A percentile compares a stretch with the other conserved stretches of the same genome.
Conservation (phyloP, 2,888 invertebrate genomes). For the Orthosia gothica region DNA sequence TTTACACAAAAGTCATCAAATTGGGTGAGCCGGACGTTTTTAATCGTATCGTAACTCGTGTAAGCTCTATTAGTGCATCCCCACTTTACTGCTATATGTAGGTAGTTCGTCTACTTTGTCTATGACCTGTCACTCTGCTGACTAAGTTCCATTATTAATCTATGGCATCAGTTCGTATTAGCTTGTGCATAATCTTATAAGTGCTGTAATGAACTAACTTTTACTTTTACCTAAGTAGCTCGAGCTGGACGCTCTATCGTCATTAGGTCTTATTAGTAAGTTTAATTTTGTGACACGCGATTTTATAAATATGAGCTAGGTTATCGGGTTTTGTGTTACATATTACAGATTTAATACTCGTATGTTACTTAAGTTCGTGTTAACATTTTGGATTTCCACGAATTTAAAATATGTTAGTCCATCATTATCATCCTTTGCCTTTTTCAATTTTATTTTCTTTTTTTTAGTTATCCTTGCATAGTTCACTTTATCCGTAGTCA, state of each 20-base stretch:
- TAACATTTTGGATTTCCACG: neutral
- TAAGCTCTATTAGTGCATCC: constrained; percentile 15
- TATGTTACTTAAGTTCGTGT: neutral
- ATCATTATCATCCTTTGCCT: neutral
- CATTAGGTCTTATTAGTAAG: constrained; percentile 24
- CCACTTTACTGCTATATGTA: constrained; percentile 2
- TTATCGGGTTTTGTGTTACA: neutral
- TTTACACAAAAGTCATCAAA: constrained; percentile 12
- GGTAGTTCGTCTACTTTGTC: neutral
- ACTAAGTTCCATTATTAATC: constrained; percentile 32
- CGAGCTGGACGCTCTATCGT: constrained; percentile 1
- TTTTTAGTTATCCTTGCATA: neutral
- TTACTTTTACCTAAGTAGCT: constrained; percentile 7
- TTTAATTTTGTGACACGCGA: constrained; percentile 31
- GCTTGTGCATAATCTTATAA: constrained; percentile 39
- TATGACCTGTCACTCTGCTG: constrained; percentile 15
- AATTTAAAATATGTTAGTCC: neutral
- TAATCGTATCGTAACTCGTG: neutral
- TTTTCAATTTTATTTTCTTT: no score
- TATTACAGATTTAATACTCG: neutral
- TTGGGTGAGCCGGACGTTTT: constrained; percentile 7
- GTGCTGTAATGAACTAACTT: constrained; percentile 42
- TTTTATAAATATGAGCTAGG: constrained; percentile 7
- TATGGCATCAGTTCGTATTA: constrained; percentile 23
- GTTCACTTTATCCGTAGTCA: neutral